Evolutionary conservation across 2,113 vertebrate genomes (phyloP).

Genomic region (Tichodroma muraria): DNA sequence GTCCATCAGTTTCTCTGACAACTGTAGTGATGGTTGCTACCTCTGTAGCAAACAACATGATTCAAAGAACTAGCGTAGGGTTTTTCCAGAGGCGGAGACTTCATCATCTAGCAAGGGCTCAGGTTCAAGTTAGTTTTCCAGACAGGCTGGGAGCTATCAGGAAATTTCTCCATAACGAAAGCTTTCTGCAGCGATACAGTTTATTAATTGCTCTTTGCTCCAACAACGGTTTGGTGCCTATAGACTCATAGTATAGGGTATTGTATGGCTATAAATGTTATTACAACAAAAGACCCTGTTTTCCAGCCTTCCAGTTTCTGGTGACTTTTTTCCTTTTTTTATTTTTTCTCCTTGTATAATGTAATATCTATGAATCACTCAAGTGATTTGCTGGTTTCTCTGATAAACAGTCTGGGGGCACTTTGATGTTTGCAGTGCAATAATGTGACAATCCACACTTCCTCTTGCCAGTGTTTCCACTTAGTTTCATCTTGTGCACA

Average conservation of each 20-base stretch:
- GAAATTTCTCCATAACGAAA: not conserved
- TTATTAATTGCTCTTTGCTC: not conserved
- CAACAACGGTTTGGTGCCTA: not conserved
- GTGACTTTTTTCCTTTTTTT: not conserved
- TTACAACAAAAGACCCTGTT: not conserved
- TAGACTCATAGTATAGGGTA: not conserved
- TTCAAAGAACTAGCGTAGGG: not conserved
- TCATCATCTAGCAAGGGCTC: not conserved
- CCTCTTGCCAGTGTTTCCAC: not conserved
- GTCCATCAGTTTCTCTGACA: not conserved
- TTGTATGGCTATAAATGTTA: not conserved
- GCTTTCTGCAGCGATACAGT: not conserved
- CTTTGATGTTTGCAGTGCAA: not conserved
- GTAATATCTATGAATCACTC: not conserved
- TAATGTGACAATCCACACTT: not conserved
- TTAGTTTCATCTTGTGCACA: not conserved
- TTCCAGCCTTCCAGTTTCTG: not conserved
- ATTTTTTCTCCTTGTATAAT: not conserved
- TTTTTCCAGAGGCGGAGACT: not conserved
- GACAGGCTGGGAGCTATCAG: not conserved
- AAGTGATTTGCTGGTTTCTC: not conserved
- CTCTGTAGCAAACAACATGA: fast-evolving
- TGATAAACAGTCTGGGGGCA: not conserved
- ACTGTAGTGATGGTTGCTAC: not conserved
- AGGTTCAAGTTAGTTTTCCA: not conserved